A percentile compares a stretch with the other conserved stretches of the same genome.
These are phyloP conservation scores for Xanthorhoe designata DNA, from an alignment of 2,888 invertebrate genomes.

Conservation along the genomic window DNA sequence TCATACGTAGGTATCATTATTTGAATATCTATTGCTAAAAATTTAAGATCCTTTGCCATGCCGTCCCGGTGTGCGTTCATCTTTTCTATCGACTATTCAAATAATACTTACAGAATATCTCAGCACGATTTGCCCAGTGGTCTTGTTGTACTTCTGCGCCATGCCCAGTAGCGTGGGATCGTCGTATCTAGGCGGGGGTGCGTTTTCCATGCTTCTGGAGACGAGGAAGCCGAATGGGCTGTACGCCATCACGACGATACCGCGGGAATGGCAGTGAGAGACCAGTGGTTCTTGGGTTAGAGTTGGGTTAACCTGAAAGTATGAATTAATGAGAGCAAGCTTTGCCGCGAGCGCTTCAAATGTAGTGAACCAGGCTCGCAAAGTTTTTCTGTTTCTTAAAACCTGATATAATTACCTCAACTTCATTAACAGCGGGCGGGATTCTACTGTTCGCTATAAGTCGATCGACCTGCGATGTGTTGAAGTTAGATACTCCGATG, in stretches of 20 bases:
- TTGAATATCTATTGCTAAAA: too few relatives aligned
- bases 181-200: constrained; percentile 78
- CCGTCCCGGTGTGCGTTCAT: too few relatives aligned
- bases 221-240: constrained; percentile 88
- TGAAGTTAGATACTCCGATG: constrained; percentile 93
- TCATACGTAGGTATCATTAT: too few relatives aligned
- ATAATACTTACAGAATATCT: constrained; percentile 88
- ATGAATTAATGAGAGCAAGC: too few relatives aligned
- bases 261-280: constrained; percentile 87
- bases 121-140: constrained; percentile 87
- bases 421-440: constrained; percentile 87
- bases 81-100: too few relatives aligned
- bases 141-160: constrained; percentile 88
- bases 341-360: too few relatives aligned
- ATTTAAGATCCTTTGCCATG: too few relatives aligned
- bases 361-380: too few relatives aligned
- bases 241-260: constrained; percentile 89
- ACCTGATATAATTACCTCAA: constrained; percentile 63
- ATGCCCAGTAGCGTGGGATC: constrained; percentile 84
- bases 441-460: constrained; percentile 84
- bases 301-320: constrained; percentile 86
- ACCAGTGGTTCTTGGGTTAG: constrained; percentile 89
- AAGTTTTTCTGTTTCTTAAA: too few relatives aligned
- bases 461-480: constrained; percentile 88
- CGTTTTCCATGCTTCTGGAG: constrained; percentile 53